Conservation (phyloP, 2,888 invertebrate genomes). For the Mechanitis messenoides region DNA sequence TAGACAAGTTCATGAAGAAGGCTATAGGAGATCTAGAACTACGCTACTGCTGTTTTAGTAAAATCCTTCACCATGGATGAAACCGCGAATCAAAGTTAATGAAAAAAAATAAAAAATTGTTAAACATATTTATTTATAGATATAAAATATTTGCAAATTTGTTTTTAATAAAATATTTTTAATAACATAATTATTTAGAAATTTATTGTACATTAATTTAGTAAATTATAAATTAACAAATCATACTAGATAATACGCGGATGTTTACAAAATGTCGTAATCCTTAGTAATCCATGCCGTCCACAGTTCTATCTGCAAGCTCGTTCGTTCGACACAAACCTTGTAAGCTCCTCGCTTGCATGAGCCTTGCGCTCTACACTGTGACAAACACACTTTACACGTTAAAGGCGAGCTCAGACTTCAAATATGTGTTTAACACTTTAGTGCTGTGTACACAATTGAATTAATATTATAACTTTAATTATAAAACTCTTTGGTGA, state of each 20-base stretch:
- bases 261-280: slow-evolving; percentile 9
- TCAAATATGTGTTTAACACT: slow-evolving; percentile 2
- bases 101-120: too few relatives aligned
- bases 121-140: too few relatives aligned
- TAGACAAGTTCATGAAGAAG: too few relatives aligned
- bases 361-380: slow-evolving; percentile 10
- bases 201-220: slow-evolving; percentile 1
- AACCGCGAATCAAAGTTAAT: too few relatives aligned
- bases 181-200: too few relatives aligned
- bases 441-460: slow-evolving; percentile 18
- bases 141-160: too few relatives aligned
- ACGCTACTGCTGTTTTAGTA: too few relatives aligned
- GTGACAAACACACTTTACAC: slow-evolving; percentile 8
- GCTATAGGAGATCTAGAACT: too few relatives aligned
- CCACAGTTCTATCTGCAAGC: slow-evolving; percentile 25
- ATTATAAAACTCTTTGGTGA: too few relatives aligned
- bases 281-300: slow-evolving; percentile 25
- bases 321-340: slow-evolving; percentile 38
- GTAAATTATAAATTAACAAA: slow-evolving; percentile 6
- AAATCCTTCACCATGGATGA: too few relatives aligned
- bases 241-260: slow-evolving; percentile 19
- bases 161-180: too few relatives aligned
- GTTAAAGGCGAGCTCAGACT: background rate
- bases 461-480: slow-evolving; percentile 7
- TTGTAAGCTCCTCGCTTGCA: slow-evolving; percentile 41